These are phyloP conservation scores for Neoseiulus cucumeris DNA, from an alignment of 1,140 invertebrate species.

Conservation along the genomic window DNA sequence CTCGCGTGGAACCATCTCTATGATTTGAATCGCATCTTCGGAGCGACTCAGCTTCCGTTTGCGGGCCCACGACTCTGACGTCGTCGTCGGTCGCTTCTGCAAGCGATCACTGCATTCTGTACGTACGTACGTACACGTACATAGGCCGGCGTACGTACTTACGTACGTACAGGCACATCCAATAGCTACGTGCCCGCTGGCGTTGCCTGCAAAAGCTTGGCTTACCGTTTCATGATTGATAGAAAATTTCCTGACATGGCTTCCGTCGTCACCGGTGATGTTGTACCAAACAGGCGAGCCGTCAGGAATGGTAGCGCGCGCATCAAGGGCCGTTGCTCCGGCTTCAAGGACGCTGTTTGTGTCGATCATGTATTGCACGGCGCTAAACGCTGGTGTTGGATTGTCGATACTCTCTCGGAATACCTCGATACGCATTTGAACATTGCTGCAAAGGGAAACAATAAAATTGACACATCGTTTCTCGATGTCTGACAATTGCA, in stretches of 20 bases:
- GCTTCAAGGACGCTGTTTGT: conserved; percentile 20
- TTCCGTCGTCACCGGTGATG: conserved; percentile 17
- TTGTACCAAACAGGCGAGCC: conserved; percentile 21
- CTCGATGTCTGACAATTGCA: neutral
- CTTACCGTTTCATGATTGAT: conserved; percentile 22
- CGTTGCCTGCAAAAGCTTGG: neutral
- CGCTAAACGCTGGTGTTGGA: conserved; percentile 20
- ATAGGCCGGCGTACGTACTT: too few relatives aligned
- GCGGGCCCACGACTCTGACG: too few relatives aligned
- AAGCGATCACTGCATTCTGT: too few relatives aligned
- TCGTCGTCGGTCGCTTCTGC: too few relatives aligned
- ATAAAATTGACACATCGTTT: too few relatives aligned
- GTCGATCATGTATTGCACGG: conserved; percentile 20
- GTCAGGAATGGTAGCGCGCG: conserved; percentile 20
- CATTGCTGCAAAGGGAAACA: conserved; percentile 7
- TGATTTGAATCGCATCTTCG: too few relatives aligned
- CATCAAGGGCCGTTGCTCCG: conserved; percentile 18
- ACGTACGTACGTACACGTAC: too few relatives aligned
- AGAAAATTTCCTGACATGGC: conserved; percentile 18
- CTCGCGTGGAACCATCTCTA: neutral
- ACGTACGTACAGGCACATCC: too few relatives aligned
- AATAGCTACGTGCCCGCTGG: too few relatives aligned
- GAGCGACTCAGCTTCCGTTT: too few relatives aligned
- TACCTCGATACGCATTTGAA: conserved; percentile 20
- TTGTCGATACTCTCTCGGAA: conserved; percentile 21